These are phyloP conservation scores for Apus apus DNA, from an alignment of 2,113 vertebrate species.

Conservation along the genomic window DNA sequence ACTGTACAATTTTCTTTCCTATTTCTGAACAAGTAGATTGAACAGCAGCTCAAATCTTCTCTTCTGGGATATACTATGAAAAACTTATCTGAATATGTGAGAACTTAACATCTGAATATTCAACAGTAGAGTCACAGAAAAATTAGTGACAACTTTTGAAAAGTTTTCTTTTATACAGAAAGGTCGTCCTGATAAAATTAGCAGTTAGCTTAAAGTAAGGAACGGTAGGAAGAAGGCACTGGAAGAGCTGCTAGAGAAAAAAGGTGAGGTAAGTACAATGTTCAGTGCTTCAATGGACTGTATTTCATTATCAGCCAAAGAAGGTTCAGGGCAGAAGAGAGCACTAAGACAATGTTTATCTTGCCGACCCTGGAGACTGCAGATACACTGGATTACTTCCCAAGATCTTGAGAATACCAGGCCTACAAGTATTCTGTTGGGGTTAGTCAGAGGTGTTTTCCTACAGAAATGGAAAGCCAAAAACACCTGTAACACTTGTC, in stretches of 20 bases:
- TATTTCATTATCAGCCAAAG: neutral
- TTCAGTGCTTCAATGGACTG: neutral
- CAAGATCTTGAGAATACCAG: neutral
- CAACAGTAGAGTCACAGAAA: neutral
- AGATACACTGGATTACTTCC: neutral
- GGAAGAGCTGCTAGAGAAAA: neutral
- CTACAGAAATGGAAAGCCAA: neutral
- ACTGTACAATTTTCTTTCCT: neutral
- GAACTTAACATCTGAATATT: neutral
- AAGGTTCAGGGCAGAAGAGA: neutral
- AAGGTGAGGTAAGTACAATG: neutral
- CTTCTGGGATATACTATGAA: neutral
- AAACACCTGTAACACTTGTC: neutral
- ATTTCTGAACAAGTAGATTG: neutral
- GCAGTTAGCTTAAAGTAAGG: neutral
- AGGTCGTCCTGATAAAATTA: conserved; percentile 26
- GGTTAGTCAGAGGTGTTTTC: neutral
- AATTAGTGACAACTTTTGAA: neutral
- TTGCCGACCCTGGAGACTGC: neutral
- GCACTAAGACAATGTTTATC: neutral
- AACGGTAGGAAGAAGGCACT: neutral
- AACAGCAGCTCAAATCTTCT: neutral
- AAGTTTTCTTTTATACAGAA: neutral
- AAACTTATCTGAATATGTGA: neutral
- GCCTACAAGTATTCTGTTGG: neutral